A percentile compares a stretch with the other conserved stretches of the same genome.
phyloP scores from a whole-genome alignment of 2,797 vertebrate species.

The Ctenopoma kingsleyae region DNA sequence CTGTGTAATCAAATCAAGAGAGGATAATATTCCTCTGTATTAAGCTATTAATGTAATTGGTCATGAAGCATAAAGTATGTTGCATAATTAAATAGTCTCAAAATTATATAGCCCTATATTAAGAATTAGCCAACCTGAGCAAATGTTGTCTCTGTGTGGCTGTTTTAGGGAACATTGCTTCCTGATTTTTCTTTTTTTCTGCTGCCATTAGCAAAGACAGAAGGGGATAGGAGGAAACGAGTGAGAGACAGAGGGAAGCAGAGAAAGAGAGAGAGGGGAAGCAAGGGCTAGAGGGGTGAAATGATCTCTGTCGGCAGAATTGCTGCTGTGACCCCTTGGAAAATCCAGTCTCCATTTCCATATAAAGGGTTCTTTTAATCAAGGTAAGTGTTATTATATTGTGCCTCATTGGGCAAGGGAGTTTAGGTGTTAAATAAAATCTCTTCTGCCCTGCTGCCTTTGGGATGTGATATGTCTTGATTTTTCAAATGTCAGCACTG shows the following conservation, averaged over 20 bases:
- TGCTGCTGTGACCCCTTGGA: constrained; percentile 91
- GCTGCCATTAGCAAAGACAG: constrained; percentile 94
- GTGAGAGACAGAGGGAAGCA: constrained; percentile 82
- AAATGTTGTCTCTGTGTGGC: constrained; percentile 99
- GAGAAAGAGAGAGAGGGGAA: constrained; percentile 23
- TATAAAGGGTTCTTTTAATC: constrained; percentile 99
- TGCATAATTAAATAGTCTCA: constrained; percentile 99
- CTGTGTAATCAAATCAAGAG: constrained; percentile 99
- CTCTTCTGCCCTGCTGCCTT: constrained; percentile 93
- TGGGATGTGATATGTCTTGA: constrained; percentile 95
- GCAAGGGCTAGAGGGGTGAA: constrained; percentile 83
- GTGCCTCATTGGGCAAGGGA: constrained; percentile 98
- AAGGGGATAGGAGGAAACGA: constrained; percentile 79
- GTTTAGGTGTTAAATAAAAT: constrained; percentile 97
- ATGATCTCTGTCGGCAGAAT: constrained; percentile 92
- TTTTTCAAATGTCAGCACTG: constrained; percentile 98
- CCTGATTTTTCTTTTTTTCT: constrained; percentile 82
- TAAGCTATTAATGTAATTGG: constrained; percentile 99
- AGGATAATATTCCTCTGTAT: constrained; percentile 99
- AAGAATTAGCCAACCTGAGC: constrained; percentile 99
- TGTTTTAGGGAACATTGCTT: constrained; percentile 99
- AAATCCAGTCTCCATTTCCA: constrained; percentile 97
- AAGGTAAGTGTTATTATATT: constrained; percentile 99
- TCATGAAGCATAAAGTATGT: constrained; percentile 99
- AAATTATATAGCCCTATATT: constrained; percentile 99